phyloP scores from a whole-genome alignment of 2,797 vertebrate genomes.

The Gymnoscopelus microlampas region DNA sequence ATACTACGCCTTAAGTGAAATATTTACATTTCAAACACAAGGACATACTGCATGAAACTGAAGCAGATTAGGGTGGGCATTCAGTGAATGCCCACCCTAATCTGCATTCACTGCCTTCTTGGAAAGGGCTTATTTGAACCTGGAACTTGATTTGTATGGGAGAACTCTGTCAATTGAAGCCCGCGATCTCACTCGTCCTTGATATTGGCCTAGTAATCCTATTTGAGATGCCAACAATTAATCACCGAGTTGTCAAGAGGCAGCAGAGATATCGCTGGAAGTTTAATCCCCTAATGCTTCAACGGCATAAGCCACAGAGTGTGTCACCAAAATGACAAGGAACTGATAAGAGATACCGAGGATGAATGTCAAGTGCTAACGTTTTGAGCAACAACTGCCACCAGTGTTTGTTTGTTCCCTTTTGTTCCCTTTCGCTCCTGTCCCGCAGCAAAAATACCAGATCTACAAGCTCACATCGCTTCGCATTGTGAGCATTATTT shows the following conservation, averaged over 20 bases:
- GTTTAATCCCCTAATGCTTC: conserved; percentile 16
- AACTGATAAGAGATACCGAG: background rate
- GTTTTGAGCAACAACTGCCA: conserved; percentile 24
- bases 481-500: too few relatives aligned
- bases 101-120: too few relatives aligned
- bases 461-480: conserved; percentile 7
- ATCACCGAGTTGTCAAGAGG: conserved; percentile 21
- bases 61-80: too few relatives aligned
- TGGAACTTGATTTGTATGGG: conserved; percentile 2
- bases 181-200: conserved; percentile 12
- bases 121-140: too few relatives aligned
- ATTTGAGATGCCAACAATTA: conserved; percentile 32
- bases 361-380: background rate
- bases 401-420: conserved; percentile 7
- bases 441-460: conserved; percentile 7
- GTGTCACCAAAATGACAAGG: conserved; percentile 20
- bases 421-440: conserved; percentile 16
- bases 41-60: too few relatives aligned
- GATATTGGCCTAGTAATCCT: conserved; percentile 25
- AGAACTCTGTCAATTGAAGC: conserved; percentile 2
- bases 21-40: too few relatives aligned
- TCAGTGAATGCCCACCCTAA: too few relatives aligned
- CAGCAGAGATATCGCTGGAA: conserved; percentile 9
- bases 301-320: background rate
- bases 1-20: too few relatives aligned